Evolutionary conservation across 2,113 vertebrate species (phyloP).

Genomic region (Amazona guildingii): DNA sequence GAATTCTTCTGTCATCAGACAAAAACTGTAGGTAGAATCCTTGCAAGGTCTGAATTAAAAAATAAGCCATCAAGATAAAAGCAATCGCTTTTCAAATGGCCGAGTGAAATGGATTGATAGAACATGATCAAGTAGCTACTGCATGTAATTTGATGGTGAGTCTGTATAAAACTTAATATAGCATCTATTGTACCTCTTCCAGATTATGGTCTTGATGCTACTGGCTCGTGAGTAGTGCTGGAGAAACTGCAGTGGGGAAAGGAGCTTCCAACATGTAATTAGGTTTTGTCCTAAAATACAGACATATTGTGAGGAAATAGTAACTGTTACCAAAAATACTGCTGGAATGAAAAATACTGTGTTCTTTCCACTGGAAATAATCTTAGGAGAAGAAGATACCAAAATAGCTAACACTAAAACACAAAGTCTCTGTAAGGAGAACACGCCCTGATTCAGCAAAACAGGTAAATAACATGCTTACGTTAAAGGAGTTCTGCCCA

Average conservation of each 20-base stretch:
- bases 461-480: neutral
- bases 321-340: slow-evolving; percentile 65
- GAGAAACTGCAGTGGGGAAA: slow-evolving; percentile 49
- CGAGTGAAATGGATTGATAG: neutral
- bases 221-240: slow-evolving; percentile 26
- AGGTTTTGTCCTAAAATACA: slow-evolving; percentile 65
- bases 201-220: slow-evolving; percentile 24
- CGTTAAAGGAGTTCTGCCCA: neutral
- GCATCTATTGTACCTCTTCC: slow-evolving; percentile 48
- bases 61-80: slow-evolving; percentile 9
- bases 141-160: slow-evolving; percentile 41
- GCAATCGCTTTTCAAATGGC: neutral
- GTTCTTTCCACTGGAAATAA: slow-evolving; percentile 48
- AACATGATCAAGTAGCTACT: neutral
- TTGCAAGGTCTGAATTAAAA: neutral
- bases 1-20: neutral
- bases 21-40: neutral
- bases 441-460: slow-evolving; percentile 32
- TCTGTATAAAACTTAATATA: slow-evolving; percentile 65
- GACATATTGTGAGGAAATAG: slow-evolving; percentile 65
- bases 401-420: slow-evolving; percentile 10
- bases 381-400: slow-evolving; percentile 21
- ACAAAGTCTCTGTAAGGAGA: neutral
- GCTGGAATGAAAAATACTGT: slow-evolving; percentile 37
- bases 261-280: slow-evolving; percentile 63